Base-by-base conservation (phyloP, 2,797 vertebrate genomes). In the Betta splendens region DNA sequence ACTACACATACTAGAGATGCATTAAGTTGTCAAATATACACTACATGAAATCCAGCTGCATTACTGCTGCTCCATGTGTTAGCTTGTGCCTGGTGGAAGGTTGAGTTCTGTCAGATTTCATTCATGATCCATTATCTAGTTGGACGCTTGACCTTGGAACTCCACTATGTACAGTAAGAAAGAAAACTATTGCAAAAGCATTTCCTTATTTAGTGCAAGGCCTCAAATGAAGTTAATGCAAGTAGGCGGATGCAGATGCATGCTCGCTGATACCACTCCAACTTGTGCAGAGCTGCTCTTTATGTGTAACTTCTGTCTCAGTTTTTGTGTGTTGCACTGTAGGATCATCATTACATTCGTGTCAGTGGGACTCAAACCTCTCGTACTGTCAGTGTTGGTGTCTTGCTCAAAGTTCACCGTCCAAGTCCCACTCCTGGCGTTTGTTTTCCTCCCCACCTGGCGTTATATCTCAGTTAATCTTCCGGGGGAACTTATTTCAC, bases 401-500 rank as follows among this genome's bases (percentile, higher is more conserved):
- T 22, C 36, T 38, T 7, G 40, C 49, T 64, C n/a, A 4, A 45
- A 31, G 40, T 56, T 57, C 54, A 11, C 51, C 44, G 49, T 48
- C 48, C 33, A 15, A 25, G 21, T 51, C 60, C 39, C 9, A 42
- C 13, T 28, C 36, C 36, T 28, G 16, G 26, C 46, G 8, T 74
- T 54, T 59, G 40, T 61, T 63, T 64, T 23, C 62, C 42, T 38
- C 63, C 68, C 63, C 64, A 48, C 72, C 80, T 62, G 69, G 52
- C 22, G 11, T 32, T 64, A 29, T 63, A 79, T 84, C 78, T 76
- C 62, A 77, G 79, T 72, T 84, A 79, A 83, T 84, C 77, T 84
- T 1, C 35, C 70, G 42, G 84, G 51, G 79, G 75, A 75, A 84
- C 69, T 70, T 77, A 80, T 86, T 85, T 85, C 83, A 81, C 86